These are phyloP conservation scores for Stegophylla sp. DNA, from an alignment of 2,888 invertebrate genomes.

Conservation along the genomic window DNA sequence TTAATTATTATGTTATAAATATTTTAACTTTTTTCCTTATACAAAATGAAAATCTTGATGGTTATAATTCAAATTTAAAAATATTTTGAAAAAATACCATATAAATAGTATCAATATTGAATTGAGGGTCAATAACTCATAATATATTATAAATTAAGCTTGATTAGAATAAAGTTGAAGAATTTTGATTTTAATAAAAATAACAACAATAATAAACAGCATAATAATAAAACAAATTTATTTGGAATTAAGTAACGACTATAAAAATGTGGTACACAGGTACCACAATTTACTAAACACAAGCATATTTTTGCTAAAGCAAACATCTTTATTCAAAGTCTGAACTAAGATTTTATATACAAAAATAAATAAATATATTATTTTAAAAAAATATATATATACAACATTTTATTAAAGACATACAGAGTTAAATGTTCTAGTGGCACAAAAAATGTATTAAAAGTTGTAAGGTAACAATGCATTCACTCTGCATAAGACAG, in stretches of 20 bases:
- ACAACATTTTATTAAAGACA: slow-evolving; percentile 42
- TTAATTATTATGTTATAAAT: too few species aligned
- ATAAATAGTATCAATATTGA: too few species aligned
- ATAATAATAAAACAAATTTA: slow-evolving; percentile 47
- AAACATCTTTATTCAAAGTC: slow-evolving; percentile 45
- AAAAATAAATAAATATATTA: slow-evolving; percentile 56
- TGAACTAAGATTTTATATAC: slow-evolving; percentile 54
- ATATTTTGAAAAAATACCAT: too few species aligned
- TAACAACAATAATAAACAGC: slow-evolving; percentile 24
- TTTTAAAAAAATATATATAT: slow-evolving; percentile 45
- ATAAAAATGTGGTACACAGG: slow-evolving; percentile 44
- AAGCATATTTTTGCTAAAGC: slow-evolving; percentile 41
- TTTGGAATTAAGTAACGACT: slow-evolving; percentile 52
- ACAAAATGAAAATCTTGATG: not conserved
- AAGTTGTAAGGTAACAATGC: slow-evolving; percentile 32
- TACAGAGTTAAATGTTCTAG: slow-evolving; percentile 57
- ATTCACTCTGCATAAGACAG: slow-evolving; percentile 87
- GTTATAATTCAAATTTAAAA: not conserved
- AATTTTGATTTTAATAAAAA: not conserved
- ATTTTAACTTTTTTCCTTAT: too few species aligned
- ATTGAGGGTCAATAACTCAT: too few species aligned
- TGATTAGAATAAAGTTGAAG: too few species aligned
- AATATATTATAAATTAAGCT: not conserved
- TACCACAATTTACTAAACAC: slow-evolving; percentile 46
- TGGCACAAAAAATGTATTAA: slow-evolving; percentile 49